Evolutionary conservation across 2,888 invertebrate species (phyloP).

Genomic region (Marronus borbonicus): DNA sequence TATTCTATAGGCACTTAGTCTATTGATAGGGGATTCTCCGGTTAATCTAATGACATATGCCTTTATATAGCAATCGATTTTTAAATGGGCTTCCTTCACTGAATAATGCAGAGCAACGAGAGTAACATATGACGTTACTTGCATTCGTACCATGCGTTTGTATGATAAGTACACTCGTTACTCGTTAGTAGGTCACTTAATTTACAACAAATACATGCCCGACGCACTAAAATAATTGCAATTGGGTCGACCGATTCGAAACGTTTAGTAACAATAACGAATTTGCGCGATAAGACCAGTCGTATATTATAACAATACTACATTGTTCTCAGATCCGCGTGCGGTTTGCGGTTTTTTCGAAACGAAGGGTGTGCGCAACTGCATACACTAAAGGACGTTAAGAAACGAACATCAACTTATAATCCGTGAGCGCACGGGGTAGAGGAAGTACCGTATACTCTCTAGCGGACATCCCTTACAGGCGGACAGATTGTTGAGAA

Average conservation of each 20-base stretch:
- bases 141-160: not conserved
- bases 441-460: no score
- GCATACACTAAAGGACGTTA: not conserved
- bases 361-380: not conserved
- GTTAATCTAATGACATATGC: no score
- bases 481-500: no score
- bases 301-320: slow-evolving; percentile 23
- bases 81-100: not conserved
- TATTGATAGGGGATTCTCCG: no score
- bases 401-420: not conserved
- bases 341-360: slow-evolving; percentile 25
- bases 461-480: no score
- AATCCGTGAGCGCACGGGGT: no score
- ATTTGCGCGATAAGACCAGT: slow-evolving; percentile 14
- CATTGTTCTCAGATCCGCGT: slow-evolving; percentile 16
- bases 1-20: no score
- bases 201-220: slow-evolving; percentile 36
- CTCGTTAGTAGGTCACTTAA: slow-evolving; percentile 41
- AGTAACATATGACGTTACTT: slow-evolving; percentile 10
- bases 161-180: slow-evolving; percentile 4
- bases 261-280: slow-evolving; percentile 38
- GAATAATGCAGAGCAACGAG: not conserved
- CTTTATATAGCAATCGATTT: slow-evolving; percentile 6
- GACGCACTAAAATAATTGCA: slow-evolving; percentile 44
- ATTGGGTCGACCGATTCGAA: slow-evolving; percentile 38